These are phyloP conservation scores for Linnaemya vulpina DNA, from an alignment of 2,888 invertebrate species.

Conservation along the genomic window DNA sequence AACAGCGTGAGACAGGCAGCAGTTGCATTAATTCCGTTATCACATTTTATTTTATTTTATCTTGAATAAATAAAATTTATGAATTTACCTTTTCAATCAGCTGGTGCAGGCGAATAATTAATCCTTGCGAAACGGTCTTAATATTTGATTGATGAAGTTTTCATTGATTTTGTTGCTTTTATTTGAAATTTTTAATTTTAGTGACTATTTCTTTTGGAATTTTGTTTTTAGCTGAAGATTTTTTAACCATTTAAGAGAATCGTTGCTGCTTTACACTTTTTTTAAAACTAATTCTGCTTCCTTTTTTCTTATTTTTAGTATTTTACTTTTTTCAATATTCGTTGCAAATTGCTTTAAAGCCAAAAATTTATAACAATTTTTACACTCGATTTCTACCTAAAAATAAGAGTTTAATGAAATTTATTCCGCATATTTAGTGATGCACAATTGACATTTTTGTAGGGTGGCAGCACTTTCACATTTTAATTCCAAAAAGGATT, in stretches of 20 bases:
- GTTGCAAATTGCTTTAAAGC: neutral
- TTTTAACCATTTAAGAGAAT: too few relatives aligned
- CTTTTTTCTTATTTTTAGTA: neutral
- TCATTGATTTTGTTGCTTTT: neutral
- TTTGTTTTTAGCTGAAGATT: neutral
- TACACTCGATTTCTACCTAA: neutral
- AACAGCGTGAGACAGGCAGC: too few relatives aligned
- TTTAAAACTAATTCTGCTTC: too few relatives aligned
- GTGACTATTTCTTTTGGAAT: neutral
- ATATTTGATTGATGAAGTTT: slow-evolving; percentile 7
- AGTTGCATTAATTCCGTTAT: neutral
- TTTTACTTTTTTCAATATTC: neutral
- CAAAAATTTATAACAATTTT: neutral
- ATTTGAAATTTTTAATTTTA: neutral
- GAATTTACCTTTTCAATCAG: slow-evolving; percentile 21
- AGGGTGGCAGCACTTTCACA: neutral
- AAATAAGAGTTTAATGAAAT: neutral
- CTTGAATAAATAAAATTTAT: neutral
- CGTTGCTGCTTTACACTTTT: too few relatives aligned
- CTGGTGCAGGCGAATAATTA: slow-evolving; percentile 14
- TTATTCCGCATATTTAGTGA: neutral
- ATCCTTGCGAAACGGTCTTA: neutral
- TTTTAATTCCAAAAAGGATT: neutral
- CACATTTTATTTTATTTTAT: neutral
- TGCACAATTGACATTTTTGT: neutral